A percentile compares a stretch with the other conserved stretches of the same genome.
phyloP scores from a whole-genome alignment of 2,888 invertebrate species.

The Aphodius granarius region DNA sequence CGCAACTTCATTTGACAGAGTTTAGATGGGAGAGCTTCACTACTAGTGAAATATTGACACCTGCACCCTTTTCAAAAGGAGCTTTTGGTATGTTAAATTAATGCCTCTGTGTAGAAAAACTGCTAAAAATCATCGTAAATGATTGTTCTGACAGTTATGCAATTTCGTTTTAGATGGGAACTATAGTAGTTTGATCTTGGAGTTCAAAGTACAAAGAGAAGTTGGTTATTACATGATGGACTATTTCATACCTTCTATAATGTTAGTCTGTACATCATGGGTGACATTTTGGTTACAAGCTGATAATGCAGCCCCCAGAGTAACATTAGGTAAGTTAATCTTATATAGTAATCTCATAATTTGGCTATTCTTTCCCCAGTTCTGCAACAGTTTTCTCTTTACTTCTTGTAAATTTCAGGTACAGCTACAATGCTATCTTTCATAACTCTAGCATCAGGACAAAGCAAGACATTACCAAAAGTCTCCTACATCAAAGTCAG shows the following conservation, averaged over 20 bases:
- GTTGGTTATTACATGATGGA: constrained; percentile 88
- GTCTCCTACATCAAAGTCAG: constrained; percentile 89
- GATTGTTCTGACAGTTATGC: constrained; percentile 7
- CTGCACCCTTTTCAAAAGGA: constrained; percentile 66
- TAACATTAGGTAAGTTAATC: constrained; percentile 72
- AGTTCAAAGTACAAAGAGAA: constrained; percentile 77
- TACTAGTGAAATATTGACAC: constrained; percentile 72
- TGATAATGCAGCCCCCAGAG: constrained; percentile 81
- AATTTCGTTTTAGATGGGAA: constrained; percentile 69
- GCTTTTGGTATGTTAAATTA: constrained; percentile 62
- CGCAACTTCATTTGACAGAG: constrained; percentile 79
- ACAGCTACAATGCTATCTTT: constrained; percentile 86
- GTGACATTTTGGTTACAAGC: constrained; percentile 89
- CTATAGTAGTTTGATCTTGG: constrained; percentile 78
- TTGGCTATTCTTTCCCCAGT: constrained; percentile 2
- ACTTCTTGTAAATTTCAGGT: constrained; percentile 56
- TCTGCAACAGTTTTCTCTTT: not conserved
- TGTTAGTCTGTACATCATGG: constrained; percentile 86
- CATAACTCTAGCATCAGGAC: constrained; percentile 82
- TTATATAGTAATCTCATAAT: too few relatives aligned
- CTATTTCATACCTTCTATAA: constrained; percentile 84
- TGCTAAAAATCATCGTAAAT: not conserved
- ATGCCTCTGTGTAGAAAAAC: not conserved
- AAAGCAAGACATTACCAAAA: constrained; percentile 83
- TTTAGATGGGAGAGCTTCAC: constrained; percentile 66